Evolutionary conservation across 2,113 vertebrate genomes (phyloP).

Genomic region (Paralichthys olivaceus): DNA sequence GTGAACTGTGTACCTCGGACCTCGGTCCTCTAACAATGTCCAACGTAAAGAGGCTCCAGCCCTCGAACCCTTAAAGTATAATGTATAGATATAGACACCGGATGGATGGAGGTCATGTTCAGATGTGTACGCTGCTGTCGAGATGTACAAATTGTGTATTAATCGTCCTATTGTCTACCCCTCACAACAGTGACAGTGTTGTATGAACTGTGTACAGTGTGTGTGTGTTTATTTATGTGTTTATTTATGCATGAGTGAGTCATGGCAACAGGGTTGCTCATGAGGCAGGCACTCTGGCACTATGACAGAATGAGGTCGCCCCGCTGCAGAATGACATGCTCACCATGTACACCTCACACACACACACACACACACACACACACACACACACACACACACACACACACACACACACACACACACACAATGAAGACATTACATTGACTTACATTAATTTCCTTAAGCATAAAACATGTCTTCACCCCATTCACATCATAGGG

Average conservation of each 20-base stretch:
- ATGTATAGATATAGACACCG: neutral
- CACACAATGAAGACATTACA: neutral
- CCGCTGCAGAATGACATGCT: conserved; percentile 73
- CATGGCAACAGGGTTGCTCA: conserved; percentile 64
- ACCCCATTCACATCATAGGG: too few relatives aligned
- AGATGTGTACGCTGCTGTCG: neutral
- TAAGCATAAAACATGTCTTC: neutral
- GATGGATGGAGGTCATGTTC: neutral
- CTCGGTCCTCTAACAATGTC: too few relatives aligned
- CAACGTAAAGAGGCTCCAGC: too few relatives aligned
- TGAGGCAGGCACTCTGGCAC: conserved; percentile 70
- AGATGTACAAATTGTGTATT: conserved; percentile 22
- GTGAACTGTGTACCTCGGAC: too few relatives aligned
- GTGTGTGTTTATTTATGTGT: conserved; percentile 51
- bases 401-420: neutral
- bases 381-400: conserved; percentile 5
- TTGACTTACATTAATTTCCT: neutral
- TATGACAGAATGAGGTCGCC: conserved; percentile 84
- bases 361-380: conserved; percentile 8
- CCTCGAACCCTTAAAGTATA: too few relatives aligned
- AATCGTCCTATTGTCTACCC: conserved; percentile 17
- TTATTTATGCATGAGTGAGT: conserved; percentile 74
- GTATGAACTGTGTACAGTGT: conserved; percentile 30
- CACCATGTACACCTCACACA: conserved; percentile 57
- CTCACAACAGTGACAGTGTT: conserved; percentile 25